phyloP scores from a whole-genome alignment of 1,140 invertebrate species.

The Dendrolimus kikuchii region DNA sequence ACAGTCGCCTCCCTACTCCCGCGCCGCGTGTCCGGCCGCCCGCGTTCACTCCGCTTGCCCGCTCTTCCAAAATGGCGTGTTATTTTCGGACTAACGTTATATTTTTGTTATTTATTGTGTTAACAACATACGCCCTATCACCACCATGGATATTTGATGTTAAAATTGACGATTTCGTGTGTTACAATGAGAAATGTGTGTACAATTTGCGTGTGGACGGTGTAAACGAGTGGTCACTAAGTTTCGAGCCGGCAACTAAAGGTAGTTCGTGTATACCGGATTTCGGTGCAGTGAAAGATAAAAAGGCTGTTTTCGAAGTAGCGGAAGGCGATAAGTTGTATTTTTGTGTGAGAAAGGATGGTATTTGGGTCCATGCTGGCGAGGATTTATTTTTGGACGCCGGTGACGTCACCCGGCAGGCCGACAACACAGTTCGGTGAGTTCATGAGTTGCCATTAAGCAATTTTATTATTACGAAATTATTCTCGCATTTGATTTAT shows the following conservation, averaged over 20 bases:
- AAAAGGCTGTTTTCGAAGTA: conserved; percentile 22
- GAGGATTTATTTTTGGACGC: conserved; percentile 38
- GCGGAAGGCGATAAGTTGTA: conserved; percentile 28
- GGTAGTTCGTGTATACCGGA: conserved; percentile 23
- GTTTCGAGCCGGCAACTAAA: conserved; percentile 23
- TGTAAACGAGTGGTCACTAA: conserved; percentile 46
- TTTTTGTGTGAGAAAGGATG: conserved; percentile 44
- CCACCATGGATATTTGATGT: conserved; percentile 49
- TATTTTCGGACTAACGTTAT: conserved; percentile 51
- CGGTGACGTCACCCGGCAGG: conserved; percentile 42
- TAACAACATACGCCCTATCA: conserved; percentile 32
- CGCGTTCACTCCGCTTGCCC: conserved; percentile 20
- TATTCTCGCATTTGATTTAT: too few relatives aligned
- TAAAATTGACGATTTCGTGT: conserved; percentile 28
- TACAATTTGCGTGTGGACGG: conserved; percentile 45
- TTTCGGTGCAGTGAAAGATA: conserved; percentile 12
- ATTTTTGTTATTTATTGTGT: conserved; percentile 53
- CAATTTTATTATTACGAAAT: too few relatives aligned
- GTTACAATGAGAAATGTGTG: conserved; percentile 38
- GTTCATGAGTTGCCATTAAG: conserved; percentile 8
- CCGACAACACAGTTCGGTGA: conserved; percentile 19
- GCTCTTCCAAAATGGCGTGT: conserved; percentile 30
- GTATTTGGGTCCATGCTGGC: conserved; percentile 40
- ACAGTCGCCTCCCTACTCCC: conserved; percentile 9
- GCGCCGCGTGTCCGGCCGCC: conserved; percentile 1